These are phyloP conservation scores for Ellobius talpinus DNA, from an alignment of 2,113 vertebrate genomes.

Conservation along the genomic window DNA sequence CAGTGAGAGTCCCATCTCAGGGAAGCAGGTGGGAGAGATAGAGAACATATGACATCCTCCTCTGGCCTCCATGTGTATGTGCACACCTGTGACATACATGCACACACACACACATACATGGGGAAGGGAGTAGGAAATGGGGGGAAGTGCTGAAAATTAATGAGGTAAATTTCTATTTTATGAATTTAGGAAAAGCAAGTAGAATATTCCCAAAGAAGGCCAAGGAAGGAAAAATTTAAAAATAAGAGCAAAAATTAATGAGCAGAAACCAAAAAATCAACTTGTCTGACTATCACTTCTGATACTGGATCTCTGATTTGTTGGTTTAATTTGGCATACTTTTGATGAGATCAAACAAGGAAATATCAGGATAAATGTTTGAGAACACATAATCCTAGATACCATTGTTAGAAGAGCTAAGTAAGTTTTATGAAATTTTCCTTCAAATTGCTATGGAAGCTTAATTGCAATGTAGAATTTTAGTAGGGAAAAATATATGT, in stretches of 20 bases:
- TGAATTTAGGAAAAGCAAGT: slow-evolving; percentile 31
- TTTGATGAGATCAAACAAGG: background rate
- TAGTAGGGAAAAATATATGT: slow-evolving; percentile 20
- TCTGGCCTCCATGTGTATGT: too few species aligned
- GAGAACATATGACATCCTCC: too few species aligned
- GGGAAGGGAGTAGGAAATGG: too few species aligned
- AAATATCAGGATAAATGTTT: background rate
- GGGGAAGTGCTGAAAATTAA: background rate
- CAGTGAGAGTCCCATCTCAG: too few species aligned
- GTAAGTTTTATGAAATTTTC: slow-evolving; percentile 5
- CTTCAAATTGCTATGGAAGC: slow-evolving; percentile 15
- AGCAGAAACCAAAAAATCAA: slow-evolving; percentile 22
- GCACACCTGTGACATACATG: too few species aligned
- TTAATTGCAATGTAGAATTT: slow-evolving; percentile 32
- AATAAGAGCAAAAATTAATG: background rate
- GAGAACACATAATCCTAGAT: background rate
- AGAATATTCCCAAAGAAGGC: slow-evolving; percentile 11
- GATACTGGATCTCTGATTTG: background rate
- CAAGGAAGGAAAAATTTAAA: slow-evolving; percentile 46
- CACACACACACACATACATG: background rate
- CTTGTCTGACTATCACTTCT: background rate
- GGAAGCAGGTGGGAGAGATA: too few species aligned
- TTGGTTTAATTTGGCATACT: background rate
- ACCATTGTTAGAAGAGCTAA: background rate
- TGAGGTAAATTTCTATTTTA: background rate